Evolutionary conservation across 2,888 invertebrate species (phyloP).

Genomic region (Steromphala cineraria): DNA sequence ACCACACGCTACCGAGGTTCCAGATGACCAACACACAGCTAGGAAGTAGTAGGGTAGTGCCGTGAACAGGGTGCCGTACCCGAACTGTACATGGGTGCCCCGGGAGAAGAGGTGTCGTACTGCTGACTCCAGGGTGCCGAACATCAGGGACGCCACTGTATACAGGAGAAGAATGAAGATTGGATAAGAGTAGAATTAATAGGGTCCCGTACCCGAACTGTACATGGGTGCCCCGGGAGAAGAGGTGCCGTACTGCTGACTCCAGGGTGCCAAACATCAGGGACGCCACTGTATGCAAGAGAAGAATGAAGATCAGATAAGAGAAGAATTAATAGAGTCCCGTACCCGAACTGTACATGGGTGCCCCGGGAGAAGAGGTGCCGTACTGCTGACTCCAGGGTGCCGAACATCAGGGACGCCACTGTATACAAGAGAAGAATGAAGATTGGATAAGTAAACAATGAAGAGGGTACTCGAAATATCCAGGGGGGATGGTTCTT

Average conservation of each 20-base stretch:
- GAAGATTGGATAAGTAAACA: no score
- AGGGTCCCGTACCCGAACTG: conserved; percentile 73
- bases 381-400: conserved; percentile 74
- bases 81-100: conserved; percentile 74
- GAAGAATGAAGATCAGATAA: no score
- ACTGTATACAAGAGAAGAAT: conserved; percentile 53
- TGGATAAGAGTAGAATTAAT: no score
- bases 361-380: conserved; percentile 75
- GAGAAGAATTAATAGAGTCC: conserved; percentile 70
- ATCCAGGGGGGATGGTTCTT: conserved; percentile 73
- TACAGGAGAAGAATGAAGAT: conserved; percentile 10
- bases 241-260: conserved; percentile 74
- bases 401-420: conserved; percentile 71
- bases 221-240: conserved; percentile 74
- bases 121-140: conserved; percentile 74
- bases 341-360: conserved; percentile 73
- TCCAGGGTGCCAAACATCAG: conserved; percentile 74
- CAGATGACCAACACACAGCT: conserved; percentile 75
- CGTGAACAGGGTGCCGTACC: conserved; percentile 67
- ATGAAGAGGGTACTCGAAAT: conserved; percentile 74
- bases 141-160: conserved; percentile 71
- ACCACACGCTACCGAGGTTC: conserved; percentile 75
- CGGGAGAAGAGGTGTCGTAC: conserved; percentile 75
- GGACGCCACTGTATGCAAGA: conserved; percentile 66
- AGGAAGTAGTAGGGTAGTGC: conserved; percentile 74